Evolutionary conservation across 2,797 vertebrate species (phyloP).

Genomic region (Limnodromus scolopaceus): DNA sequence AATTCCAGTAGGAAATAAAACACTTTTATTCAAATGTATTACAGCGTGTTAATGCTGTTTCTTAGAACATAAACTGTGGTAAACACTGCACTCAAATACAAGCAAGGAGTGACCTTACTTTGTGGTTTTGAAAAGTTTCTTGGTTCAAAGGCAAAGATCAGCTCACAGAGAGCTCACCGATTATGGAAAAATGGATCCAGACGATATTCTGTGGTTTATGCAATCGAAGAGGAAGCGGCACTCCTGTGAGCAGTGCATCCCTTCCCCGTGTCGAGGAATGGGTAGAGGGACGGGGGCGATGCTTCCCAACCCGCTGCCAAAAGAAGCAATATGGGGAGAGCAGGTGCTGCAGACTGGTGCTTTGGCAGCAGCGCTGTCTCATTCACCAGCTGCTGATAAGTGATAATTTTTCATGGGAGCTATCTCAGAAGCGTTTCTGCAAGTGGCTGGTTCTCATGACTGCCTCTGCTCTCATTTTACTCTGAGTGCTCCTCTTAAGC

Average conservation of each 20-base stretch:
- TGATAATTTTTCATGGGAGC: background rate
- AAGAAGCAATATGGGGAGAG: background rate
- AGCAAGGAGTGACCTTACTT: background rate
- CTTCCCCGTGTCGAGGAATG: accelerated
- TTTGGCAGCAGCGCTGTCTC: background rate
- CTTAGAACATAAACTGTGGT: background rate
- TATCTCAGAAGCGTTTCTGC: background rate
- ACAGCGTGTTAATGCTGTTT: background rate
- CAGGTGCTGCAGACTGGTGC: background rate
- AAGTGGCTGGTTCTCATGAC: background rate
- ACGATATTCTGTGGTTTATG: background rate
- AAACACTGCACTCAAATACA: background rate
- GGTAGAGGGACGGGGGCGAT: accelerated
- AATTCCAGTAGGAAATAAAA: conserved; percentile 53
- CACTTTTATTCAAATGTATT: background rate
- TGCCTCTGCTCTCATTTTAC: background rate
- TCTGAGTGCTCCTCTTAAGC: background rate
- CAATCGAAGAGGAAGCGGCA: background rate
- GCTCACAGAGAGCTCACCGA: background rate
- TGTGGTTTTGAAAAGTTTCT: background rate
- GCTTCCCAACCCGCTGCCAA: background rate
- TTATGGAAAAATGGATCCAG: accelerated
- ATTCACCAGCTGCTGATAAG: background rate
- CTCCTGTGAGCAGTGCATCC: background rate
- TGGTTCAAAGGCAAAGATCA: background rate